Conservation (phyloP, 2,888 invertebrate species). For the Arrhopalites spinosus region DNA sequence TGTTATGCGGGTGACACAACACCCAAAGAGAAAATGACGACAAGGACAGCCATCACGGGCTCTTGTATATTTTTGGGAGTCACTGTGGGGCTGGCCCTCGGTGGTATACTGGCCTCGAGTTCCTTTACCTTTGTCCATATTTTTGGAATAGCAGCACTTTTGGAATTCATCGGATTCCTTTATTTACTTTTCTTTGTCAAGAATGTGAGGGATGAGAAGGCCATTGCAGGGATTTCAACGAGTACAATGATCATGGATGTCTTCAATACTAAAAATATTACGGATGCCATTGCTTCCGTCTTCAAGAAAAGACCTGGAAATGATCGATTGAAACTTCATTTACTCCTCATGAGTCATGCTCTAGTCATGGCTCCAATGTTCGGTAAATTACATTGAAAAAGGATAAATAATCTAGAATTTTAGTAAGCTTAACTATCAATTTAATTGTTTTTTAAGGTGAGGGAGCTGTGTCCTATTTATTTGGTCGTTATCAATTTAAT, state of each 20-base stretch:
- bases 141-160: constrained; percentile 57
- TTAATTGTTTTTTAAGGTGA: too few species aligned
- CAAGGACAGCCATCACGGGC: constrained; percentile 81
- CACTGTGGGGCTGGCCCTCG: constrained; percentile 79
- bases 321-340: constrained; percentile 68
- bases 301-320: constrained; percentile 66
- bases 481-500: too few species aligned
- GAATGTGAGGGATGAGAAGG: constrained; percentile 25
- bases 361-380: constrained; percentile 47
- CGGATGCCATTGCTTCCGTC: constrained; percentile 68
- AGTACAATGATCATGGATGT: constrained; percentile 45
- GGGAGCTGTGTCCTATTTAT: background rate
- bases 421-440: too few species aligned
- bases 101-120: constrained; percentile 72
- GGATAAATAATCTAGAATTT: background rate
- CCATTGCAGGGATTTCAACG: constrained; percentile 41
- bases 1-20: constrained; percentile 84
- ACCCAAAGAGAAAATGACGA: constrained; percentile 70
- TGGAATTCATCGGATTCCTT: constrained; percentile 57
- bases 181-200: constrained; percentile 57
- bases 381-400: too few species aligned
- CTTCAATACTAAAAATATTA: constrained; percentile 52
- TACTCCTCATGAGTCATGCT: constrained; percentile 67
- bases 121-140: constrained; percentile 57
- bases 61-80: constrained; percentile 80